phyloP scores from a whole-genome alignment of 2,113 vertebrate genomes.

The Perca fluviatilis region DNA sequence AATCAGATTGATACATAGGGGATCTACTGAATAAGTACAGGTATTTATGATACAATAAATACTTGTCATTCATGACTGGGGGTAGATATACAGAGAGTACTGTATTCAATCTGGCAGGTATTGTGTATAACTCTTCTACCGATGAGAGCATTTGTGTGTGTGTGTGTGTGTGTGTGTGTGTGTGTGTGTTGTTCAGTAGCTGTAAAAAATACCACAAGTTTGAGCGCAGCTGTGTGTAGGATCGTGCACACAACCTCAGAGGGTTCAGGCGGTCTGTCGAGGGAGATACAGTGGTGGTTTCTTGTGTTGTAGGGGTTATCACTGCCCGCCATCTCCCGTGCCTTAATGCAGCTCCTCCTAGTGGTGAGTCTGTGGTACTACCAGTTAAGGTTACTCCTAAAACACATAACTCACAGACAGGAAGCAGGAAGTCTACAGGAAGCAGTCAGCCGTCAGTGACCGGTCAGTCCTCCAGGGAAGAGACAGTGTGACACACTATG shows the following conservation, averaged over 20 bases:
- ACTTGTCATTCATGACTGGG: constrained; percentile 91
- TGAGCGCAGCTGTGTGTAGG: constrained; percentile 63
- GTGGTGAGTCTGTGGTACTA: constrained; percentile 78
- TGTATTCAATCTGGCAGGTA: constrained; percentile 87
- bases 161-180: constrained; percentile 61
- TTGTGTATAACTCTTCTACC: constrained; percentile 86
- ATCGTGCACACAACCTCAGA: constrained; percentile 70
- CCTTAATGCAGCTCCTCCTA: constrained; percentile 66
- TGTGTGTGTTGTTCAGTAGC: constrained; percentile 75
- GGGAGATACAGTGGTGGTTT: constrained; percentile 62
- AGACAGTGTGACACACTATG: constrained; percentile 70
- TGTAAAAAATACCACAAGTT: constrained; percentile 67
- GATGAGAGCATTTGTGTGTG: constrained; percentile 84
- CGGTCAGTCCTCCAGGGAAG: constrained; percentile 68
- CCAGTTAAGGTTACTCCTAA: constrained; percentile 71
- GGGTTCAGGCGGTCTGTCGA: constrained; percentile 62
- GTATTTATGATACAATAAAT: constrained; percentile 99
- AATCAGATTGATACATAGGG: constrained; percentile 93
- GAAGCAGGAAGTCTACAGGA: constrained; percentile 74
- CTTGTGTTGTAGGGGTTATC: constrained; percentile 42
- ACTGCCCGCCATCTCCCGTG: constrained; percentile 43
- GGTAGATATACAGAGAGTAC: constrained; percentile 62
- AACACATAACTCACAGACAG: constrained; percentile 70
- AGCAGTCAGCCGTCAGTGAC: constrained; percentile 57
- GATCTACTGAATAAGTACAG: constrained; percentile 95